Evolutionary conservation across 2,113 vertebrate species (phyloP), one percentile per base, ranked within the genome.

Genomic region (Xenotilapia flavipinnis): DNA sequence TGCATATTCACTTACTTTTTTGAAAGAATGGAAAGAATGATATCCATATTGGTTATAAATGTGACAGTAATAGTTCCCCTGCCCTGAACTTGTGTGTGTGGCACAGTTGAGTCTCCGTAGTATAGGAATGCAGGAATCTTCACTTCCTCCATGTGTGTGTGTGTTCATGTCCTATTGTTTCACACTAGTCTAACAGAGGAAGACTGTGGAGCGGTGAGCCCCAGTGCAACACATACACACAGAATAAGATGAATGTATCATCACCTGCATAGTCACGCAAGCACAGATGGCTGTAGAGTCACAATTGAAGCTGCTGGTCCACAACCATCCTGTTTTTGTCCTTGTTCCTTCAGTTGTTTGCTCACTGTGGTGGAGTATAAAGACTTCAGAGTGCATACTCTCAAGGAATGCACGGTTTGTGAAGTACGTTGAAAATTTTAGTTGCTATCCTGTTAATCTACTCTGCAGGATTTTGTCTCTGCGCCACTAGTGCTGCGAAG

Each of bases 151-250:
- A n/a, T 82, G 77, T 82, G 47, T 56, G 47, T 56, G 70, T 70
- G 88, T 38, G 73, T 88, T 82, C 79, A 21, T 84, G 83, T 91
- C 79, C 93, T 83, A 95, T 95, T 95, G 95, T 96, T 94, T 94
- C 54, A 60, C 65, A 56, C 49, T n/a, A 45, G 53, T 83, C 23
- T 62, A 75, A 53, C 47, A 82, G 83, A 93, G 92, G 92, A 93
- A 93, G 86, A 86, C 33, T 42, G 21, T 79, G 31, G 75, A 73
- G 75, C 53, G 17, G 17, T 80, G 36, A 58, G 77, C 53, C 38
- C 51, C 60, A 21, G 51, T 83, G 49, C 28, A 82, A 87, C 53
- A 90, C 82, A 86, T 33, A 81, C 81, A 86, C 83, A 86, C 70
- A 80, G 53, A 82, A 75, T 77, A 47, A 86, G 80, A 79, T 82